phyloP scores from a whole-genome alignment of 2,113 vertebrate genomes.

The Pionites leucogaster region DNA sequence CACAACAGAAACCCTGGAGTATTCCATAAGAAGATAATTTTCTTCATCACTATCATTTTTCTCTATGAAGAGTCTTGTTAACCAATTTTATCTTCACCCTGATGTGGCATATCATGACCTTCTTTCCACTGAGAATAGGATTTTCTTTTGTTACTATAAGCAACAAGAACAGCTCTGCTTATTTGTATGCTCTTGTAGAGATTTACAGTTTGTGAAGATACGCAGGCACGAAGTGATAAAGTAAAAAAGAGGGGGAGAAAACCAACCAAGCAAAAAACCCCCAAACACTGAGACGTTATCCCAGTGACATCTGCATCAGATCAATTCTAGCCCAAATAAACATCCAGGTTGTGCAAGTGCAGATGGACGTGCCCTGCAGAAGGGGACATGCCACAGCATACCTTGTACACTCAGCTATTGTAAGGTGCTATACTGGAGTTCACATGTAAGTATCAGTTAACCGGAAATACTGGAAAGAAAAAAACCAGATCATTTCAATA shows the following conservation, averaged over 20 bases:
- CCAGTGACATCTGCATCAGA: fast-evolving
- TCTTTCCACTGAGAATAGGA: neutral
- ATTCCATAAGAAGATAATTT: neutral
- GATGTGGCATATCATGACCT: neutral
- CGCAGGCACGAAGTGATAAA: neutral
- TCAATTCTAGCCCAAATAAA: neutral
- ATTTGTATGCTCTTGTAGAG: neutral
- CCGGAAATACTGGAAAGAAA: neutral
- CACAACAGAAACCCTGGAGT: neutral
- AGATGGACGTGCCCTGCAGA: fast-evolving
- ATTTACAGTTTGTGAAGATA: neutral
- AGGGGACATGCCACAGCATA: neutral
- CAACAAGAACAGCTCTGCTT: neutral
- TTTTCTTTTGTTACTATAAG: neutral
- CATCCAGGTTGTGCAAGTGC: fast-evolving
- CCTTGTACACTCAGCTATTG: fast-evolving
- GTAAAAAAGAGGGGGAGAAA: fast-evolving
- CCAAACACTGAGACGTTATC: neutral
- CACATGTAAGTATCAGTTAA: neutral
- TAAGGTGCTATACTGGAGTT: neutral
- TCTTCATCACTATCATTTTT: neutral
- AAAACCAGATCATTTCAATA: neutral
- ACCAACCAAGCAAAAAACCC: neutral
- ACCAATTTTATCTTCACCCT: neutral
- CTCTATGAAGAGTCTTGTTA: neutral